These are phyloP conservation scores for Stomorhina lunata DNA, from an alignment of 2,888 invertebrate species.

Conservation along the genomic window DNA sequence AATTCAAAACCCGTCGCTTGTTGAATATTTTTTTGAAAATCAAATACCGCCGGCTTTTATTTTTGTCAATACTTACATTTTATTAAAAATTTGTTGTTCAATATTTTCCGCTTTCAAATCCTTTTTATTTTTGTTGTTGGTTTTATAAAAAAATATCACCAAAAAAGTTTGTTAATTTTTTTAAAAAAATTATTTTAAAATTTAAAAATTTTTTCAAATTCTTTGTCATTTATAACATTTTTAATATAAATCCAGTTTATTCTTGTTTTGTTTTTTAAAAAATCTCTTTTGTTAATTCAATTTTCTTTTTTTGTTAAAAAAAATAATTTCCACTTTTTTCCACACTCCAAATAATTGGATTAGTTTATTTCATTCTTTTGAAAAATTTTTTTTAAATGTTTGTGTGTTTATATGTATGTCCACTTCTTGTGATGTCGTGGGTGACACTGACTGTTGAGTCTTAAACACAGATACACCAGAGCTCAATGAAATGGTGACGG, in stretches of 20 bases:
- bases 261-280: background rate
- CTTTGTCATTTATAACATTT: background rate
- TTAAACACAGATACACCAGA: conserved; percentile 67
- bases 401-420: conserved; percentile 67
- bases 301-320: background rate
- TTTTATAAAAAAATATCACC: too few species aligned
- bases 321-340: background rate
- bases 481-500: conserved; percentile 53
- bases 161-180: background rate
- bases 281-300: background rate
- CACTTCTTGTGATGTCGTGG: conserved; percentile 77
- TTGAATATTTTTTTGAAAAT: background rate
- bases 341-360: conserved; percentile 15
- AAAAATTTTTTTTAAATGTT: conserved; percentile 35
- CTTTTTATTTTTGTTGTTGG: background rate
- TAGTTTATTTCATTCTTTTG: conserved; percentile 4
- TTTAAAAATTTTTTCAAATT: background rate
- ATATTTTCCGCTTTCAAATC: background rate
- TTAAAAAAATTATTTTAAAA: background rate
- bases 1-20: conserved; percentile 26
- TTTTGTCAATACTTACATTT: conserved; percentile 39
- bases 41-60: background rate
- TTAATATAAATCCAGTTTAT: background rate
- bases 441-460: conserved; percentile 77
- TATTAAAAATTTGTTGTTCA: background rate